These are phyloP conservation scores for Amyelois transitella DNA, from an alignment of 1,140 invertebrate genomes.

Conservation along the genomic window DNA sequence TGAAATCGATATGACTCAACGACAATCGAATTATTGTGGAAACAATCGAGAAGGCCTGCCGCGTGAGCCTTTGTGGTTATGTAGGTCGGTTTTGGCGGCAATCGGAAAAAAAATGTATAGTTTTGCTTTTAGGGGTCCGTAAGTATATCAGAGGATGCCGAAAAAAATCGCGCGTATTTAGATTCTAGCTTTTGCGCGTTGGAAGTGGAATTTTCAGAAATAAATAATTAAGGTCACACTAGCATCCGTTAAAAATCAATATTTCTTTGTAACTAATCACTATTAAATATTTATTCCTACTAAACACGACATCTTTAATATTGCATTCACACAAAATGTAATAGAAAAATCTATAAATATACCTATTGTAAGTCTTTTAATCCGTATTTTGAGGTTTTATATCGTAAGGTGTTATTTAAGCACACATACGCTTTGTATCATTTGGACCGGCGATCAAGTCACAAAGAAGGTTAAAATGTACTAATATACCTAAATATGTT, in stretches of 20 bases:
- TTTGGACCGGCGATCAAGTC: constrained; percentile 53
- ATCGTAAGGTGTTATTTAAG: constrained; percentile 29
- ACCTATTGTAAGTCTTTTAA: background rate
- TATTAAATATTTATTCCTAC: background rate
- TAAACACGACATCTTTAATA: background rate
- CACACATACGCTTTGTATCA: constrained; percentile 43
- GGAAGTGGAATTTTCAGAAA: no score
- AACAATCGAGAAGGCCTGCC: background rate
- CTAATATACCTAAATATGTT: constrained; percentile 34
- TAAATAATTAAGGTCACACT: no score
- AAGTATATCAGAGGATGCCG: no score
- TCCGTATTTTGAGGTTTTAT: constrained; percentile 1
- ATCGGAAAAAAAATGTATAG: no score
- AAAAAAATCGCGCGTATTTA: no score
- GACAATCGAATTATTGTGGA: background rate
- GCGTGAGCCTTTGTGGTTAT: background rate
- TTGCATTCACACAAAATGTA: constrained; percentile 1
- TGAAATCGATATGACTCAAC: background rate
- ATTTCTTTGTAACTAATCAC: background rate
- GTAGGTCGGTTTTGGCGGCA: background rate
- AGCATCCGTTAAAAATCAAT: no score
- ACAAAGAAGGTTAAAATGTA: constrained; percentile 64
- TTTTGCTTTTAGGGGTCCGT: no score
- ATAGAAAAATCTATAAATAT: background rate
- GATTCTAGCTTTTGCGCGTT: no score